A percentile compares a stretch with the other conserved stretches of the same genome.
Conservation (phyloP, 2,797 vertebrate species). For the Iguana delicatissima region DNA sequence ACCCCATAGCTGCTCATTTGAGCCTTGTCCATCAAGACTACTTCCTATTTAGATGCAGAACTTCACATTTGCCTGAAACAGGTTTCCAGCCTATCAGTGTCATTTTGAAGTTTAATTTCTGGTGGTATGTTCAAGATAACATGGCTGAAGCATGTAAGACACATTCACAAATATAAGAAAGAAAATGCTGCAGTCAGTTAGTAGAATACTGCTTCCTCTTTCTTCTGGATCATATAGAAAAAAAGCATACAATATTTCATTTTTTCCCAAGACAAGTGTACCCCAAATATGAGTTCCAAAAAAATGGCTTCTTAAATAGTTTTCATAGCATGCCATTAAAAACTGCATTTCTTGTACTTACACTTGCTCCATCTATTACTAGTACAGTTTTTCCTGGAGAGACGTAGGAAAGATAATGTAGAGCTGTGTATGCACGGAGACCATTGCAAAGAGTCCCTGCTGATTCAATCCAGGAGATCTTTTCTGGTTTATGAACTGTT, state of each 20-base stretch:
- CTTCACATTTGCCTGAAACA: neutral
- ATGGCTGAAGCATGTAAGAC: neutral
- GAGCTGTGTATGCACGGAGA: conserved; percentile 89
- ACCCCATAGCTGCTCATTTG: neutral
- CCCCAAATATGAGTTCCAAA: neutral
- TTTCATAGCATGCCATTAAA: conserved; percentile 2
- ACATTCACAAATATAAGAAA: neutral
- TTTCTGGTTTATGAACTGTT: conserved; percentile 91
- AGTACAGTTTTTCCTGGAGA: conserved; percentile 88
- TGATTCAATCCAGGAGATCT: conserved; percentile 86
- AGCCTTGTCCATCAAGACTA: too few species aligned
- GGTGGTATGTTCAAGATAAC: neutral
- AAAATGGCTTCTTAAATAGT: conserved; percentile 22
- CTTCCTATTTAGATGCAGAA: neutral
- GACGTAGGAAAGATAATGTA: conserved; percentile 90
- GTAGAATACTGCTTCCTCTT: neutral
- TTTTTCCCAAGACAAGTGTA: neutral
- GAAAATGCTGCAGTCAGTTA: neutral
- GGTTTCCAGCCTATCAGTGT: neutral
- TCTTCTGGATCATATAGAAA: neutral
- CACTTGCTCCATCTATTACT: conserved; percentile 92
- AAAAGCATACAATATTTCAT: neutral
- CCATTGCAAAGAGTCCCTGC: conserved; percentile 88
- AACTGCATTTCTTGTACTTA: conserved; percentile 77
- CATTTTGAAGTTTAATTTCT: neutral